Percentiles rank a stretch among this genome's conserved stretches.
Conservation (phyloP, 2,113 vertebrate genomes). For the Gasterosteus nipponicus region DNA sequence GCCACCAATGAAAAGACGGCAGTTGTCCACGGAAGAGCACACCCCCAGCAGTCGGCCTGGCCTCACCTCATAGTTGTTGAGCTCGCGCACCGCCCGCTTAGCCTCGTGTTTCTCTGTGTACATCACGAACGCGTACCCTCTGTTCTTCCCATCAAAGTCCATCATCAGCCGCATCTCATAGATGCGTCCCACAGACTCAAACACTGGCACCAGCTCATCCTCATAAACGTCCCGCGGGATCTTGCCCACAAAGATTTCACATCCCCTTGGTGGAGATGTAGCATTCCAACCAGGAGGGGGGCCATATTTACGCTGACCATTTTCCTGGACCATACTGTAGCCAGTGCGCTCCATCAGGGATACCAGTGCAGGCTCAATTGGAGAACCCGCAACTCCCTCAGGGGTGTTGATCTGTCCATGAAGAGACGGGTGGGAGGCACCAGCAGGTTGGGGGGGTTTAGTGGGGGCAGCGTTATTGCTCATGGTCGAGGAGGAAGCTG, state of each 20-base stretch:
- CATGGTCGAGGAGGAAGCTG: conserved; percentile 89
- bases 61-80: conserved; percentile 97
- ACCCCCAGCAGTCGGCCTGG: conserved; percentile 95
- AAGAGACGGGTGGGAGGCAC: conserved; percentile 74
- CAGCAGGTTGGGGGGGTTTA: conserved; percentile 64
- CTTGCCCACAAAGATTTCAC: conserved; percentile 98
- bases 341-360: conserved; percentile 93
- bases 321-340: conserved; percentile 96
- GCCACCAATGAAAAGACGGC: conserved; percentile 97
- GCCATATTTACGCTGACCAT: conserved; percentile 95
- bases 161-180: conserved; percentile 99
- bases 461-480: conserved; percentile 82
- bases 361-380: conserved; percentile 90
- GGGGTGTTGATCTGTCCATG: conserved; percentile 78
- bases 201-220: conserved; percentile 96
- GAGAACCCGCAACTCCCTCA: conserved; percentile 88
- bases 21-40: conserved; percentile 98
- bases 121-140: conserved; percentile 96
- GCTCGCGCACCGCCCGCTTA: conserved; percentile 94
- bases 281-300: conserved; percentile 95
- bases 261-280: conserved; percentile 90
- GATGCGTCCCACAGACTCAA: conserved; percentile 92
- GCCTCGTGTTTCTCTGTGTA: conserved; percentile 96
- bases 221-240: conserved; percentile 97
- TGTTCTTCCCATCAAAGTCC: conserved; percentile 99